Base-by-base conservation (phyloP, 2,888 invertebrate species). In the Diaphora mendica region DNA sequence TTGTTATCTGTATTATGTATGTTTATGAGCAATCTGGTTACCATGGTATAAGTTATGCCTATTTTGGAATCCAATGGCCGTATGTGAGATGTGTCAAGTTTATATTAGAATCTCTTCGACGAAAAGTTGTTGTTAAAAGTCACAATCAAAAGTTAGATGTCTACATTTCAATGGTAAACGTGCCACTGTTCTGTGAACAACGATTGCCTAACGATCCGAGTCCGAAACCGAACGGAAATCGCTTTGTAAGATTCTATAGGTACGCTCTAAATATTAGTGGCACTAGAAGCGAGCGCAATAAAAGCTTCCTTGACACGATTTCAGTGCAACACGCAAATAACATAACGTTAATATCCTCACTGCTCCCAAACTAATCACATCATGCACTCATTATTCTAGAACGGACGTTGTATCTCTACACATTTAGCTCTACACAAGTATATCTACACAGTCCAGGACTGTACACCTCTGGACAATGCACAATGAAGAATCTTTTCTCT, bases 271-370 rank as follows among this genome's bases (percentile, higher is more conserved):
- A 55, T n/a, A n/a, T 35, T 48, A 51, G 33, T 48, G 35, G 64
- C 26, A 26, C 64, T 51, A 51, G 71, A 39, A 71, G 70, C 35
- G 44, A 23, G 64, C 23, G 70, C 20, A 48, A n/a, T 33, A 30
- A 62, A 44, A 3, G 64, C 17, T 51, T 48, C 64, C 71, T 65
- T 71, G 71, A 71, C 71, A 71, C 17, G 26, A 71, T 65, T 68
- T 64, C 33, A 39, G 51, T 35, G 48, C 64, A 30, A 48, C 64
- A 51, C 48, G 26, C 48, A 71, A 48, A 64, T 65, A 65, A 20
- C 15, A 26, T 26, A 62, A 7, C 30, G 17, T 30, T 30, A 30
- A 30, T 30, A 17, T 30, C 30, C 15, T 30, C 62, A 62, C 17
- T 30, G 30, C 30, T 62, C 30, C 17, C 30, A 17, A 62, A 30